Evolutionary conservation across 2,113 vertebrate genomes (phyloP).

Genomic region (Panthera tigris): DNA sequence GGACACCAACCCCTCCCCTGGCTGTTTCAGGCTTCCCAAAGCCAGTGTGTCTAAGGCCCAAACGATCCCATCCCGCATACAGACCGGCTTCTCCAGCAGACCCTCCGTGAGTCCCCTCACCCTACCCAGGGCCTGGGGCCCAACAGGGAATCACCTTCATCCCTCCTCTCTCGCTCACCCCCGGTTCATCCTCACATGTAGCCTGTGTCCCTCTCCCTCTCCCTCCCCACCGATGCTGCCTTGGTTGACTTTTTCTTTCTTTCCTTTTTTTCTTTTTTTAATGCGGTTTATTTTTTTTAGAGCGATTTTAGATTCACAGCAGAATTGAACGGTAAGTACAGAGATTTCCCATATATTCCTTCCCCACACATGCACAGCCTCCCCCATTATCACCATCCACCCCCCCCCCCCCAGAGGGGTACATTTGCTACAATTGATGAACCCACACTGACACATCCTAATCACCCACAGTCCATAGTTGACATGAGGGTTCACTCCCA

Average conservation of each 20-base stretch:
- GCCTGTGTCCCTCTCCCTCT: background rate
- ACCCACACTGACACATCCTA: fast-evolving
- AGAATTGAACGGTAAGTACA: background rate
- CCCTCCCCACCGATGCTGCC: background rate
- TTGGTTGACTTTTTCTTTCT: background rate
- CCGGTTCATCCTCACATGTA: too few species aligned
- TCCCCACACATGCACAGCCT: background rate
- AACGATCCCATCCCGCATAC: background rate
- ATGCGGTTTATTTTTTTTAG: background rate
- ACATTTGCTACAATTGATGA: background rate
- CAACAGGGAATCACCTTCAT: too few species aligned
- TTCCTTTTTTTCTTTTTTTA: background rate
- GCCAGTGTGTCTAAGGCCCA: background rate
- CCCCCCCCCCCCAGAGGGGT: background rate
- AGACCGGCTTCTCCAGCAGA: background rate
- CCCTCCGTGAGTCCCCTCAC: background rate
- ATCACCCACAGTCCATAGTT: background rate
- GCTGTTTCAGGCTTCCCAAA: background rate
- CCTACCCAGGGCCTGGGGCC: background rate
- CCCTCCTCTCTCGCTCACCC: background rate
- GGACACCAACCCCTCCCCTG: background rate
- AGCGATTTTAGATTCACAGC: background rate
- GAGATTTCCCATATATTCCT: background rate
- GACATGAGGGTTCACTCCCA: background rate
- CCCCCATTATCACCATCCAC: too few species aligned